A percentile compares a stretch with the other conserved stretches of the same genome.
phyloP scores from a whole-genome alignment of 35 echinoderm and acorn worm genomes.

The Apostichopus japonicus region DNA sequence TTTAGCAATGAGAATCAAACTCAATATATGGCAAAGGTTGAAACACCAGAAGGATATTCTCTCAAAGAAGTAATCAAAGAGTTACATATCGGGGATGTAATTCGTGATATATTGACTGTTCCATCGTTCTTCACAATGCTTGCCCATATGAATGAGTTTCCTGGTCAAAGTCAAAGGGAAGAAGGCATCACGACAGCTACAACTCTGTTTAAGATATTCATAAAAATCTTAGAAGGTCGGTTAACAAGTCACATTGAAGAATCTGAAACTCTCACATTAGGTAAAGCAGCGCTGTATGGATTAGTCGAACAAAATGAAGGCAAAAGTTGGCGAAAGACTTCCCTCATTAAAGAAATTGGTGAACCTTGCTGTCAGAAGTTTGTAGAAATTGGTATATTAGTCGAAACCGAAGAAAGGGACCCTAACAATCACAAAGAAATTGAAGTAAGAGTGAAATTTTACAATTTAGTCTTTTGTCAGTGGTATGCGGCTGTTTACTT shows the following conservation, averaged over 20 bases:
- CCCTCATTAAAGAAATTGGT: neutral
- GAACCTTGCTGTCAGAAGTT: neutral
- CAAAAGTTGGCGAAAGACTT: neutral
- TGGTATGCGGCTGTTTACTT: constrained; percentile 40
- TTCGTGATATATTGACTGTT: neutral
- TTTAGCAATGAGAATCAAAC: neutral
- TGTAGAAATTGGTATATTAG: constrained; percentile 2
- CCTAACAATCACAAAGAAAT: neutral
- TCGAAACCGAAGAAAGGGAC: neutral
- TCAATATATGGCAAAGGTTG: neutral
- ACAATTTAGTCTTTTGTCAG: neutral
- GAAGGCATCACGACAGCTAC: neutral
- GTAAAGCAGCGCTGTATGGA: neutral
- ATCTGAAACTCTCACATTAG: constrained; percentile 6
- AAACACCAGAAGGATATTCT: neutral
- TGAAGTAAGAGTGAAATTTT: neutral
- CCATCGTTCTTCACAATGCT: constrained; percentile 39
- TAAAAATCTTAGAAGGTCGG: constrained; percentile 2
- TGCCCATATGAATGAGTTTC: neutral
- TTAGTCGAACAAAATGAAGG: neutral
- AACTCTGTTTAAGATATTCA: neutral
- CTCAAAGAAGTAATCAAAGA: neutral
- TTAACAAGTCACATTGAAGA: neutral
- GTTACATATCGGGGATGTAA: too few relatives aligned
- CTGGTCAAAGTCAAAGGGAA: neutral